Percentiles rank a stretch among this genome's conserved stretches.
Conservation (phyloP, 2,888 invertebrate genomes). For the Oscheius sp. region DNA sequence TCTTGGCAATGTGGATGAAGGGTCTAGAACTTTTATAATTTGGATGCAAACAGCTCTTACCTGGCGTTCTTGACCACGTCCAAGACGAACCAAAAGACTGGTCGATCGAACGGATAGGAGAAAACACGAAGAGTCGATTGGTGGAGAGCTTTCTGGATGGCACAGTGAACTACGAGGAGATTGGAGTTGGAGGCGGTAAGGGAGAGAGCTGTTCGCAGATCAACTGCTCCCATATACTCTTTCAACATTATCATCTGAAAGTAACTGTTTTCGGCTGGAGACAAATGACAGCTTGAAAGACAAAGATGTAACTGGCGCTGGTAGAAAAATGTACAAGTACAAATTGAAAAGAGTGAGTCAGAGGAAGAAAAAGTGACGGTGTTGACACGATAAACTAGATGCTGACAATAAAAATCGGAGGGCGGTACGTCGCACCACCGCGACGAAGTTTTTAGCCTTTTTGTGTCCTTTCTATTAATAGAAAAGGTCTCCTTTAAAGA, state of each 20-base stretch:
- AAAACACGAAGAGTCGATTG: conserved; percentile 23
- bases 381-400: background rate
- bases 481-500: too few species aligned
- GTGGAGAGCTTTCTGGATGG: conserved; percentile 33
- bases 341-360: background rate
- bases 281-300: background rate
- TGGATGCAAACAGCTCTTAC: background rate
- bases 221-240: conserved; percentile 33
- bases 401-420: background rate
- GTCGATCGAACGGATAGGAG: conserved; percentile 33
- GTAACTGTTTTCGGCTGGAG: too few species aligned
- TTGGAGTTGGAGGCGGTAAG: conserved; percentile 15
- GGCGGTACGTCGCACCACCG: too few species aligned
- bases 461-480: too few species aligned
- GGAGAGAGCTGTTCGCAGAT: conserved; percentile 32
- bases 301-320: background rate
- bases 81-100: conserved; percentile 36
- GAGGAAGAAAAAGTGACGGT: background rate
- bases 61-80: conserved; percentile 34
- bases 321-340: background rate
- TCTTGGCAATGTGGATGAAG: conserved; percentile 32
- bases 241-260: conserved; percentile 40
- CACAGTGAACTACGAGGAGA: conserved; percentile 26
- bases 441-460: too few species aligned
- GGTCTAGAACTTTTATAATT: conserved; percentile 23